These are phyloP conservation scores for Caenorhabditis macrosperma DNA, from an alignment of 2,888 invertebrate genomes.

Conservation along the genomic window DNA sequence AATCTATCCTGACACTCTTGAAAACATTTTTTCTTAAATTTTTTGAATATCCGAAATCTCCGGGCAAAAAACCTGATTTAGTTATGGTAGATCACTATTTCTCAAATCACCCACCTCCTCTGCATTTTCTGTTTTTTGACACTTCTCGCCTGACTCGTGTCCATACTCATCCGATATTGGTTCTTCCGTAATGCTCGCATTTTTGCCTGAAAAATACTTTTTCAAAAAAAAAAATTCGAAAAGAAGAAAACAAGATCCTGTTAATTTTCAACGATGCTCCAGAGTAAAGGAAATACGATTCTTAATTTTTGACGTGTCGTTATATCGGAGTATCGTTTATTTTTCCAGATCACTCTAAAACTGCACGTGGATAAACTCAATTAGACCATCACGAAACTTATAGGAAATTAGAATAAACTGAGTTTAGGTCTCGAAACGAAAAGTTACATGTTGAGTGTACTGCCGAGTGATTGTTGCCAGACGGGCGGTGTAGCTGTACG, in stretches of 20 bases:
- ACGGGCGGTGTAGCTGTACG: slow-evolving; percentile 71
- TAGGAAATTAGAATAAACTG: neutral
- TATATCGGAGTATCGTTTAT: too few relatives aligned
- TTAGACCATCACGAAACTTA: neutral
- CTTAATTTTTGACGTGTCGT: too few relatives aligned
- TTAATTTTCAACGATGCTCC: too few relatives aligned
- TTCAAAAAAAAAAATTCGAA: neutral
- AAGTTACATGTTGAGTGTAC: slow-evolving; percentile 69
- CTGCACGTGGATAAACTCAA: too few relatives aligned
- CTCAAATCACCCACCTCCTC: slow-evolving; percentile 64
- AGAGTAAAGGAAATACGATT: too few relatives aligned
- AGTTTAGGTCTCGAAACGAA: neutral
- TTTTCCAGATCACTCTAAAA: too few relatives aligned
- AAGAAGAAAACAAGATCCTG: too few relatives aligned
- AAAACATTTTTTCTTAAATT: too few relatives aligned
- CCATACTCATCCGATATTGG: slow-evolving; percentile 57
- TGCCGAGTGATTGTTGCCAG: slow-evolving; percentile 75
- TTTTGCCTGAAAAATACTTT: slow-evolving; percentile 47
- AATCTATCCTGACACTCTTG: too few relatives aligned
- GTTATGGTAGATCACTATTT: neutral
- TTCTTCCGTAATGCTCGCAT: slow-evolving; percentile 54
- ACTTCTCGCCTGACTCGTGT: slow-evolving; percentile 68
- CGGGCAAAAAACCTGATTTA: too few relatives aligned
- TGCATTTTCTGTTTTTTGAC: slow-evolving; percentile 78
- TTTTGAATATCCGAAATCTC: too few relatives aligned